Evolutionary conservation across 1,140 invertebrate species (phyloP), one percentile per base, ranked within the genome.

Genomic region (Stenopsyche tienmushanensis): DNA sequence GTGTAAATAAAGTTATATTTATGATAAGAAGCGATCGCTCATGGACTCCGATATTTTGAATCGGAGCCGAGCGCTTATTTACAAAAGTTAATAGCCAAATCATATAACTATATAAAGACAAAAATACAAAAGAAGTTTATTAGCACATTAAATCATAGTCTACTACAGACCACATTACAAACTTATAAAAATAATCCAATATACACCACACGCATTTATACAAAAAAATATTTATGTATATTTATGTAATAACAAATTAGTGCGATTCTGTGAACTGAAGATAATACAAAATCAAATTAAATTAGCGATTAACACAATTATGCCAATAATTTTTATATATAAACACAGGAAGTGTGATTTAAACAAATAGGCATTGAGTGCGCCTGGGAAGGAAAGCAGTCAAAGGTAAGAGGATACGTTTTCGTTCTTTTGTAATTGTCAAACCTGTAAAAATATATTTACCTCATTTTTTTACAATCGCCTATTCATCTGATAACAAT

Each of bases 261-360:
- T 34, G 29, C 29, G 13, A 34, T 34, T 34, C 29, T 7, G 13
- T 34, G 29, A 7, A 34, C 5, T 34, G 13, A 34, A 42, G 47
- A 60, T 47, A 60, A 60, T 60, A 60, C 24, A 47, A 60, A 60
- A 60, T 26, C 15, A 60, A 60, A 60, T 10, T 1, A 60, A 47
- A 60, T 47, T 49, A 60, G 57, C 57, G 47, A 60, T 49, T 18
- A 26, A 60, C 39, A 47, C 24, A 25, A 41, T 13, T 60, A 60
- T 49, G 42, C 42, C 57, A 60, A 47, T 47, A 47, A 47, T 20
- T 60, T 13, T 47, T 18, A 60, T 26, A 47, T 39, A 60, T 49
- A 60, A 57, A 34, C 29, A 34, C 20, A 15, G 57, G 57, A 57
- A 26, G 15, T 54, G 42, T 49, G 44, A 34, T 34, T 34, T 34